Base-by-base conservation (phyloP, 1,140 invertebrate species). In the Dendrolimus punctatus region DNA sequence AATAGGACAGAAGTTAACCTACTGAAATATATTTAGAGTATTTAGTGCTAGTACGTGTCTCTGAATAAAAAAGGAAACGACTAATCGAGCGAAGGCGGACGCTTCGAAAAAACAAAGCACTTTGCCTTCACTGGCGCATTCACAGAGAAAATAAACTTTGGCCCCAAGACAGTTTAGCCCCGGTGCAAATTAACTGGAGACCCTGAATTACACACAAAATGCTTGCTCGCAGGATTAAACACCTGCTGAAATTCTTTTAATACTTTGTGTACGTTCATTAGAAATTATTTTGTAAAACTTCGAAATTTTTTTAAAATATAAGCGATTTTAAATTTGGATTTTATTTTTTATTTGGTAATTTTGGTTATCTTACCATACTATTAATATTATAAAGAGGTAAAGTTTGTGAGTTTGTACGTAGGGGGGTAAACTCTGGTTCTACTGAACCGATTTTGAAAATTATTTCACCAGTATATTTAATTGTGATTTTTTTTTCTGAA, bases 111-210 rank as follows among this genome's bases (percentile, higher is more conserved):
- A 80, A 76, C 73, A 80, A 77, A 77, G 62, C 65, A 61, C 55
- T 60, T 58, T 60, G 58, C 70, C 58, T 66, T 68, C 64, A 58
- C 59, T 45, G 40, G 69, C 59, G 55, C 64, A 71, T 67, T 71
- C 66, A 62, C 49, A 61, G 64, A 57, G 71, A 76, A 78, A 76
- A 76, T 76, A 73, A 76, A 74, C 73, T 55, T 9, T 38, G 42
- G 53, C 56, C 57, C 68, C 64, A 57, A 71, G 69, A 74, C 71
- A 75, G 68, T 71, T 64, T 62, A 64, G 66, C 64, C 60, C 51
- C 41, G 37, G 64, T 59, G 52, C 61, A 68, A 75, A 75, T 75
- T 69, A 75, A 75, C 47, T 65, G 64, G 56, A 68, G 61, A 59
- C 62, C 53, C 49, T 52, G 61, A 67, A 69, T 68, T 67, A 71